Evolutionary conservation across 2,113 vertebrate genomes (phyloP), one percentile per base, ranked within the genome.

Genomic region (Symphodus melops): DNA sequence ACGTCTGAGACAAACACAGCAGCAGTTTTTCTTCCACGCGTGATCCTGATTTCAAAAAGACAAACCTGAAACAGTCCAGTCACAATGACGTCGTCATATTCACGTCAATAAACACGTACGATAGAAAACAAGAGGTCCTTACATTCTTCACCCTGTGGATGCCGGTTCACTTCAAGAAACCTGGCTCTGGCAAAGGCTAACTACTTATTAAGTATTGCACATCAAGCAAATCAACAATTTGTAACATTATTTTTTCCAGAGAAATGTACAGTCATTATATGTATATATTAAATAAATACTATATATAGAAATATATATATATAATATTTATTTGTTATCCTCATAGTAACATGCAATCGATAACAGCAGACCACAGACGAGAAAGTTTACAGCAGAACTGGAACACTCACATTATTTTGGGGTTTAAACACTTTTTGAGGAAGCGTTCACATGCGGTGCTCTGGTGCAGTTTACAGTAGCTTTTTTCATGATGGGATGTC

Each of bases 271-370:
- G 89, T 86, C 74, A 89, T 44, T 85, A 84, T 85, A 89, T 84
- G 61, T 83, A 86, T 89, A 83, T 88, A 86, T 91, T 85, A 89
- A 92, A 93, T 93, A 91, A 92, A 92, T 91, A 92, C 86, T 93
- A 88, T 90, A 90, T 86, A 92, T 87, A 87, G 85, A 91, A 81
- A 91, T 79, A 86, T 88, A 82, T 74, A 82, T 74, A 91, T 91
- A 91, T 89, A 89, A 90, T 86, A 86, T 91, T 86, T 90, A 91
- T 91, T 86, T 75, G 44, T 72, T 25, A 66, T 81, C 66, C 36
- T 87, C 75, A 89, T 81, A 88, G 71, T 83, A 91, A 94, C 94
- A 95, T 95, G 94, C 94, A 93, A 49, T 88, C 85, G 68, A 92
- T 88, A 88, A 93, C 88, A 92, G 91, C 91, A 87, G 92, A 92